Percentiles rank a stretch among this genome's conserved stretches.
phyloP scores from a whole-genome alignment of 1,140 invertebrate species.

The Coelopa frigida region DNA sequence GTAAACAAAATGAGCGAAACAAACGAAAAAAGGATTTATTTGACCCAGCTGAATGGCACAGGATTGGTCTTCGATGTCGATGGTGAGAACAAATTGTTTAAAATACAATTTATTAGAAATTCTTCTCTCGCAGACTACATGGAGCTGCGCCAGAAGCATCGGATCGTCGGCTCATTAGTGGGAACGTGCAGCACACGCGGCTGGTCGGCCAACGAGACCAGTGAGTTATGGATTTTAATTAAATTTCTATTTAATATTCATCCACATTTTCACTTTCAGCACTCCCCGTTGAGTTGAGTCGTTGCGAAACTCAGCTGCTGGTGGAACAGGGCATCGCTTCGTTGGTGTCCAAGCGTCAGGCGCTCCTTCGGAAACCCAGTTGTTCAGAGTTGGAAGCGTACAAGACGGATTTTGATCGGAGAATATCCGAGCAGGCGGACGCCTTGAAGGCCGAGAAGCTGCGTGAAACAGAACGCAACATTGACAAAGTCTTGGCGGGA shows the following conservation, averaged over 20 bases:
- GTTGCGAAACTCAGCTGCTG: slow-evolving; percentile 56
- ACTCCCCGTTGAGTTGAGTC: slow-evolving; percentile 53
- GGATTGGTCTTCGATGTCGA: slow-evolving; percentile 31
- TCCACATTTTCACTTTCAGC: slow-evolving; percentile 31
- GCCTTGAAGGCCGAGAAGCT: slow-evolving; percentile 50
- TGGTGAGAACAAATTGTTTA: slow-evolving; percentile 24
- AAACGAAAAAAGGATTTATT: slow-evolving; percentile 11
- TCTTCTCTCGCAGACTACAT: slow-evolving; percentile 48
- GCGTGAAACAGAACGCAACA: slow-evolving; percentile 45
- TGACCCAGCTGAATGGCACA: slow-evolving; percentile 41
- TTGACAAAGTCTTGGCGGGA: slow-evolving; percentile 58
- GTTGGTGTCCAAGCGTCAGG: slow-evolving; percentile 30
- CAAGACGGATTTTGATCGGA: slow-evolving; percentile 45
- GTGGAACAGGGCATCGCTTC: slow-evolving; percentile 51
- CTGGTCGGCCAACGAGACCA: slow-evolving; percentile 29
- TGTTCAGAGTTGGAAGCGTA: slow-evolving; percentile 33
- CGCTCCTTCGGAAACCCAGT: slow-evolving; percentile 19
- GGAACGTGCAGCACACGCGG: slow-evolving; percentile 47
- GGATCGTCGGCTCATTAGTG: slow-evolving; percentile 57
- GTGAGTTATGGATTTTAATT: slow-evolving; percentile 14
- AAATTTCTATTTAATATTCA: neutral
- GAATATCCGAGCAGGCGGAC: slow-evolving; percentile 45
- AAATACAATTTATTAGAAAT: neutral
- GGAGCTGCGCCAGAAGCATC: slow-evolving; percentile 51
- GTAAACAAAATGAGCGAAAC: too few relatives aligned